These are phyloP conservation scores for Thumatha senex DNA, from an alignment of 2,888 invertebrate species.

Conservation along the genomic window DNA sequence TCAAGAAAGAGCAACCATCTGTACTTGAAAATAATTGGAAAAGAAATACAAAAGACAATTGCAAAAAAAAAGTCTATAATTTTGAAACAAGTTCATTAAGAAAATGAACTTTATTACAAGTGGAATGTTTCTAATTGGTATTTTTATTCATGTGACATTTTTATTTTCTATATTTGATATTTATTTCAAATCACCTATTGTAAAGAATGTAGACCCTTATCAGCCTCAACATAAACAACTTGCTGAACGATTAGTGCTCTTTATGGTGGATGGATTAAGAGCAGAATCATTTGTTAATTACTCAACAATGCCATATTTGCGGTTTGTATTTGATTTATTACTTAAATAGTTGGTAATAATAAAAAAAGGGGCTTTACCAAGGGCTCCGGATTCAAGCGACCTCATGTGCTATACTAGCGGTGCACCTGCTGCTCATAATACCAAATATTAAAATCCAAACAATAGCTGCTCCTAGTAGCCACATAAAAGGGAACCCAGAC, in stretches of 20 bases:
- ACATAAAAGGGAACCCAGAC: too few relatives aligned
- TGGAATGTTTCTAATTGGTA: slow-evolving; percentile 73
- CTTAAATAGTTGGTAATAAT: too few relatives aligned
- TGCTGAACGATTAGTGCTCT: slow-evolving; percentile 92
- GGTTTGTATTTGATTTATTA: slow-evolving; percentile 68
- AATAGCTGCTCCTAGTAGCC: too few relatives aligned
- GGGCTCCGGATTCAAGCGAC: too few relatives aligned
- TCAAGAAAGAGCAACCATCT: too few relatives aligned
- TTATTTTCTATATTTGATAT: slow-evolving; percentile 95
- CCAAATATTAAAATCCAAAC: too few relatives aligned
- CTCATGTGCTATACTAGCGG: too few relatives aligned
- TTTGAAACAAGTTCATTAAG: not conserved
- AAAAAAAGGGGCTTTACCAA: too few relatives aligned
- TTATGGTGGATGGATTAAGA: slow-evolving; percentile 96
- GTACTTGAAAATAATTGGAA: too few relatives aligned
- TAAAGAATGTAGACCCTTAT: slow-evolving; percentile 86
- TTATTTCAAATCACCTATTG: slow-evolving; percentile 95
- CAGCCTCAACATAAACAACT: slow-evolving; percentile 75
- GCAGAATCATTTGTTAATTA: slow-evolving; percentile 91
- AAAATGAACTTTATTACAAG: not conserved
- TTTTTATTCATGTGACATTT: slow-evolving; percentile 89
- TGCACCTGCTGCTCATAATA: too few relatives aligned
- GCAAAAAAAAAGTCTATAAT: not conserved
- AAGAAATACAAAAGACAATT: too few relatives aligned
- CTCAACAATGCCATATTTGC: slow-evolving; percentile 85